Conservation (phyloP, 2,113 vertebrate genomes). For the Urocynchramus pylzowi region DNA sequence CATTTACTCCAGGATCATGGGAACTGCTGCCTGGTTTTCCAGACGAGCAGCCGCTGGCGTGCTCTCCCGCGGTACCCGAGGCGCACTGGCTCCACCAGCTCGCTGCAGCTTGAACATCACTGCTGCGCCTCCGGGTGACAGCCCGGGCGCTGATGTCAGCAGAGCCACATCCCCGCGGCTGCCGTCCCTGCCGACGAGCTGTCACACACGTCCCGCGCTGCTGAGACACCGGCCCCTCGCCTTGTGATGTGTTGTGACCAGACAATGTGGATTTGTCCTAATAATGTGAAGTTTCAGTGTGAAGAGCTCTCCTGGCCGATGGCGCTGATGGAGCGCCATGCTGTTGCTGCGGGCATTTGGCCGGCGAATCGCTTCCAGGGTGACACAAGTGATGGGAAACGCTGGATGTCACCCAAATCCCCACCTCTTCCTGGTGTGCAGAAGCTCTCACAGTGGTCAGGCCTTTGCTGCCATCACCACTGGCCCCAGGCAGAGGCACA, state of each 20-base stretch:
- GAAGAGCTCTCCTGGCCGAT: background rate
- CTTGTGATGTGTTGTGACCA: background rate
- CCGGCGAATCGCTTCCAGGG: background rate
- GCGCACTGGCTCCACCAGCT: background rate
- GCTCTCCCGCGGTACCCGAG: background rate
- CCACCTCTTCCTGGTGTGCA: fast-evolving
- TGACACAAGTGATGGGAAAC: slow-evolving; percentile 35
- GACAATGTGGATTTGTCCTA: background rate
- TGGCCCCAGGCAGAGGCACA: fast-evolving
- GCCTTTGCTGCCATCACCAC: fast-evolving
- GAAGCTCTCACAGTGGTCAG: background rate
- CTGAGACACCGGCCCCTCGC: background rate
- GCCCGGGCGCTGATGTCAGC: background rate
- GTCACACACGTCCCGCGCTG: background rate
- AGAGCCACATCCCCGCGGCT: background rate
- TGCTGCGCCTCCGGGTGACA: background rate
- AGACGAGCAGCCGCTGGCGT: background rate
- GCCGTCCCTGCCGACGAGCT: background rate
- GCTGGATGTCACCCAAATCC: background rate
- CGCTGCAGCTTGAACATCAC: background rate
- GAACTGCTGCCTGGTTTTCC: slow-evolving; percentile 61
- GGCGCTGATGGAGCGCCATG: background rate
- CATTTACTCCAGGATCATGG: slow-evolving; percentile 64
- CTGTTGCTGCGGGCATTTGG: slow-evolving; percentile 5
- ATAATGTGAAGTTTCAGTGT: background rate